These are phyloP conservation scores for Myopa testacea DNA, from an alignment of 2,888 invertebrate genomes.

Conservation along the genomic window DNA sequence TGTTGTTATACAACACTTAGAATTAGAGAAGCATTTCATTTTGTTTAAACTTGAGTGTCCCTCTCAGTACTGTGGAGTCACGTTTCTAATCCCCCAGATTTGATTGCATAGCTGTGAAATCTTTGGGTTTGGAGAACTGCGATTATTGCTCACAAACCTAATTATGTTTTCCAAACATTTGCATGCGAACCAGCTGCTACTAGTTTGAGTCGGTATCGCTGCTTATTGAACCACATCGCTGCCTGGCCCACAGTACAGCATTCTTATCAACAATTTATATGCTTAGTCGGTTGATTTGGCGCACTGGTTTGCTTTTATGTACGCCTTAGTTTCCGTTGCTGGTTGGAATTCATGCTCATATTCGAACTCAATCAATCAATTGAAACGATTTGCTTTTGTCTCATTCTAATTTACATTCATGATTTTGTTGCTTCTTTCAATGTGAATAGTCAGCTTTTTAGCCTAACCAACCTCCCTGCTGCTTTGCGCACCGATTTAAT, in stretches of 20 bases:
- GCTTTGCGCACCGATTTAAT: too few relatives aligned
- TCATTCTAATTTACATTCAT: not conserved
- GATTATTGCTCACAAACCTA: too few relatives aligned
- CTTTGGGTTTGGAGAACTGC: too few relatives aligned
- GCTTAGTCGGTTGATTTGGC: not conserved
- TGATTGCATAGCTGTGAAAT: too few relatives aligned
- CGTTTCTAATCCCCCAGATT: too few relatives aligned
- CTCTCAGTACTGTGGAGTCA: too few relatives aligned
- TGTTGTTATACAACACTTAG: not conserved
- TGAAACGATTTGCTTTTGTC: not conserved
- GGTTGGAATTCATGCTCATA: not conserved
- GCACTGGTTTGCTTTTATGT: not conserved
- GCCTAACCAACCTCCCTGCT: not conserved
- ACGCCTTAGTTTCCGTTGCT: not conserved
- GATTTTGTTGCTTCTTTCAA: not conserved
- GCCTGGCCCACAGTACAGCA: not conserved
- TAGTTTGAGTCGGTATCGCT: too few relatives aligned
- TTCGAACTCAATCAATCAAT: not conserved
- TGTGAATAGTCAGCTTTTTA: not conserved
- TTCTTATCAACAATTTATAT: not conserved
- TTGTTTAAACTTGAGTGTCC: too few relatives aligned
- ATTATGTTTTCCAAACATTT: too few relatives aligned
- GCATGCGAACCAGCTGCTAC: too few relatives aligned
- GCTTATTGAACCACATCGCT: too few relatives aligned
- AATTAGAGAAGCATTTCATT: too few relatives aligned